A percentile compares a stretch with the other conserved stretches of the same genome.
These are phyloP conservation scores for Crax fasciolata DNA, from an alignment of 2,797 vertebrate genomes.

Conservation along the genomic window DNA sequence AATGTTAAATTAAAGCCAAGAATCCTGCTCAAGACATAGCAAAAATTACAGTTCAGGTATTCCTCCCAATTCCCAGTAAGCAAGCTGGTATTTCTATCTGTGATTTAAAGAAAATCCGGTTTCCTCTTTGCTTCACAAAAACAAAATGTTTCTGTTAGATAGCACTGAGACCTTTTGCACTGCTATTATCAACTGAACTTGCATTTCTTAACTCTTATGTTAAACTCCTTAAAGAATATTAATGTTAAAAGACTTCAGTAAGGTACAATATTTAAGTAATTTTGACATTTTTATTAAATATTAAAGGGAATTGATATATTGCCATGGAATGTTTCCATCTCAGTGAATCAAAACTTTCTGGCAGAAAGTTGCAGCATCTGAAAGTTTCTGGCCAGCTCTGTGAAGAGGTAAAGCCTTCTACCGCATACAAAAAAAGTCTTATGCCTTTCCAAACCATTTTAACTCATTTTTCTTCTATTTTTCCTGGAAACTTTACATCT, in stretches of 20 bases:
- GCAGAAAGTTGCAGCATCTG: background rate
- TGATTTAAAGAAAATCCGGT: constrained; percentile 4
- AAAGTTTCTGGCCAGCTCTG: background rate
- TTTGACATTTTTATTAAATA: constrained; percentile 28
- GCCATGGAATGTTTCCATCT: constrained; percentile 16
- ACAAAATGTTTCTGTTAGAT: background rate
- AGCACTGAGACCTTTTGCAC: background rate
- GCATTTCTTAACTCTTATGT: background rate
- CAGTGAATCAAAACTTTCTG: constrained; percentile 18
- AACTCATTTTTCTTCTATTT: constrained; percentile 32
- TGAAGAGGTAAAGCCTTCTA: constrained; percentile 2
- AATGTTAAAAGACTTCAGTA: background rate
- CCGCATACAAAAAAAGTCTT: background rate
- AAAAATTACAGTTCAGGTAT: background rate
- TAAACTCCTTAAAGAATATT: constrained; percentile 6
- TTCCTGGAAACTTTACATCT: constrained; percentile 43
- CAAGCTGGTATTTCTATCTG: background rate
- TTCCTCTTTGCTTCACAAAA: constrained; percentile 17
- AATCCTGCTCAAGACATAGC: background rate
- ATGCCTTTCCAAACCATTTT: background rate
- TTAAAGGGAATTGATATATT: constrained; percentile 23
- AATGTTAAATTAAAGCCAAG: constrained; percentile 15
- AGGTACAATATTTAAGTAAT: background rate
- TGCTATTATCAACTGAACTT: background rate
- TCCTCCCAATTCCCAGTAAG: background rate